Conservation (phyloP, 1,140 invertebrate genomes). For the Drosophila littoralis region DNA sequence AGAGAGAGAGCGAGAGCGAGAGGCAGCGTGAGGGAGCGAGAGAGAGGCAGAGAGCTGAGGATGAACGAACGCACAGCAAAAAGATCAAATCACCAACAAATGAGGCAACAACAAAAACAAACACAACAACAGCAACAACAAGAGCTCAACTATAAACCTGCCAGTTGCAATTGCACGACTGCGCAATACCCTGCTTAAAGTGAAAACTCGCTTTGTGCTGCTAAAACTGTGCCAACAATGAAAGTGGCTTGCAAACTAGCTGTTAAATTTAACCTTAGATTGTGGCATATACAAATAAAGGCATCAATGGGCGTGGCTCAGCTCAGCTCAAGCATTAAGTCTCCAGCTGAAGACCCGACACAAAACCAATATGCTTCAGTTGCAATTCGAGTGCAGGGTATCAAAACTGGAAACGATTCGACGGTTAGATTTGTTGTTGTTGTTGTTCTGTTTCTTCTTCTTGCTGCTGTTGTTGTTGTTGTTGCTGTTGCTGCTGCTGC, state of each 20-base stretch:
- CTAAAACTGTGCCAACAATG: no score
- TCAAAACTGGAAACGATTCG: slow-evolving; percentile 20
- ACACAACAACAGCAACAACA: slow-evolving; percentile 12
- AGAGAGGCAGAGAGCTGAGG: slow-evolving; percentile 17
- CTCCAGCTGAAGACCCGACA: no score
- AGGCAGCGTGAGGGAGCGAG: neutral
- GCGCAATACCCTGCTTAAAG: neutral
- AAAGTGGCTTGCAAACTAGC: neutral
- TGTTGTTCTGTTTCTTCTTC: neutral
- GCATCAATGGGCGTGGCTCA: neutral
- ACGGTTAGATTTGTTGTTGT: slow-evolving; percentile 20
- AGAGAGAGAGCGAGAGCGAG: neutral
- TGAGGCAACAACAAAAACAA: slow-evolving; percentile 58
- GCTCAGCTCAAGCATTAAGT: no score
- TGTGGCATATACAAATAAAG: no score
- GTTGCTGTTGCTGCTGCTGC: slow-evolving; percentile 21
- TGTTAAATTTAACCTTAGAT: neutral
- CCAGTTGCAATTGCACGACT: neutral
- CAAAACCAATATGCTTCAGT: neutral
- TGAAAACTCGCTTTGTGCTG: no score
- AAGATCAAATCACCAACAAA: slow-evolving; percentile 80
- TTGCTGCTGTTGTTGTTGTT: neutral
- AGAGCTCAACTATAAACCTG: neutral
- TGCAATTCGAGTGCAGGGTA: neutral
- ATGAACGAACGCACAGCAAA: slow-evolving; percentile 45